These are phyloP conservation scores for Meteorus cinctellus DNA, from an alignment of 2,888 invertebrate genomes.

Conservation along the genomic window DNA sequence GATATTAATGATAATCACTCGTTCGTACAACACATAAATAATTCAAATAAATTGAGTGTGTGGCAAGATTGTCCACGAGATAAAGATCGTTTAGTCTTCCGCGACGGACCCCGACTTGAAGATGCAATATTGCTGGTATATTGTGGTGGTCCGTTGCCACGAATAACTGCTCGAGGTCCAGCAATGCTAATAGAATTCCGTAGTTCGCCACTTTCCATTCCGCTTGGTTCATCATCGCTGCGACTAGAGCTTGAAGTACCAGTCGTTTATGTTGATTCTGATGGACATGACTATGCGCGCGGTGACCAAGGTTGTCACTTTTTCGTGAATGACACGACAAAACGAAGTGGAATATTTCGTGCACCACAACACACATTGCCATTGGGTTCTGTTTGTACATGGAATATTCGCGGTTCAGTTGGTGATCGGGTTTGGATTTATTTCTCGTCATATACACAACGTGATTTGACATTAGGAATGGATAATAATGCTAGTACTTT, in stretches of 20 bases:
- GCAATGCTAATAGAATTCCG: constrained; percentile 92
- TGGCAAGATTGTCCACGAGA: constrained; percentile 90
- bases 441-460: constrained; percentile 88
- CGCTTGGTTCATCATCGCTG: constrained; percentile 82
- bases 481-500: constrained; percentile 63
- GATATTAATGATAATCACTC: constrained; percentile 24
- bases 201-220: constrained; percentile 88
- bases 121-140: constrained; percentile 90
- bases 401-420: constrained; percentile 86
- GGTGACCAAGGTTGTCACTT: constrained; percentile 72
- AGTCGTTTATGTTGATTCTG: constrained; percentile 90
- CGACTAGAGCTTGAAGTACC: constrained; percentile 91
- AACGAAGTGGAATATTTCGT: constrained; percentile 83
- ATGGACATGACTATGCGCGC: constrained; percentile 87
- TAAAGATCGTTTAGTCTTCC: constrained; percentile 88
- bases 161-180: constrained; percentile 83
- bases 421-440: constrained; percentile 90
- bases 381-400: constrained; percentile 90
- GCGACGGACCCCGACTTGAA: constrained; percentile 88
- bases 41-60: constrained; percentile 76
- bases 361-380: constrained; percentile 90
- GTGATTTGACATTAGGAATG: constrained; percentile 77
- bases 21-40: constrained; percentile 18
- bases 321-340: constrained; percentile 74
- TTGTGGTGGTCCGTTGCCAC: constrained; percentile 90